A percentile compares a stretch with the other conserved stretches of the same genome.
Evolutionary conservation across 2,113 vertebrate genomes (phyloP).

Genomic region (Crocuta crocuta): DNA sequence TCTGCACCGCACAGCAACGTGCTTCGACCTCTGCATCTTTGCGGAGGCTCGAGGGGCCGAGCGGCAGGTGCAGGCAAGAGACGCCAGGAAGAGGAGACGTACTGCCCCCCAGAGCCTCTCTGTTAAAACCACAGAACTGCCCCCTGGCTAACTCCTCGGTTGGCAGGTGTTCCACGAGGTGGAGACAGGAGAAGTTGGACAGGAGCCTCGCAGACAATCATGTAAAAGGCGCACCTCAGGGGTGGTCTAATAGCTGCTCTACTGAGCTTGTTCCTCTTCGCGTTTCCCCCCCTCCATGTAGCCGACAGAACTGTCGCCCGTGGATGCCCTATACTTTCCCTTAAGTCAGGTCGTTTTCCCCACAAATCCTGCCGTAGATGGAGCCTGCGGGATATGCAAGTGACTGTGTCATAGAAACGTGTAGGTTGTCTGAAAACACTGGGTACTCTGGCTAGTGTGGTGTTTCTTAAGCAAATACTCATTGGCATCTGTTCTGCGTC

Average conservation of each 20-base stretch:
- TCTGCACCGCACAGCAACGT: constrained; percentile 63
- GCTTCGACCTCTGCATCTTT: constrained; percentile 57
- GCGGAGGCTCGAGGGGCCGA: neutral
- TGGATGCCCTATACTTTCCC: neutral
- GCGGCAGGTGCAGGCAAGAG: neutral
- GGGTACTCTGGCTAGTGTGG: neutral
- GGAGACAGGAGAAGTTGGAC: constrained; percentile 50
- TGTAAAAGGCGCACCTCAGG: neutral
- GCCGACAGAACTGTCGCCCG: neutral
- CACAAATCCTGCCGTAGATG: neutral
- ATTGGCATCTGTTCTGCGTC: neutral
- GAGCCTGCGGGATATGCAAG: neutral
- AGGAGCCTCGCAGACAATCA: neutral
- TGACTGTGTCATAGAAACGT: neutral
- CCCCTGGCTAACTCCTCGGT: neutral
- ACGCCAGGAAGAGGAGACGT: neutral
- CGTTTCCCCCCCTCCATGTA: neutral
- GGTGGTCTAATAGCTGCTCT: neutral
- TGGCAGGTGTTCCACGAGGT: neutral
- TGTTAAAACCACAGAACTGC: neutral
- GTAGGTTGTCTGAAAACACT: constrained; percentile 40
- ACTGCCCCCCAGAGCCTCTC: neutral
- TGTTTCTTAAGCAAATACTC: neutral
- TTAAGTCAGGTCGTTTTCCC: neutral
- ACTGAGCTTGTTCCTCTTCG: neutral